These are phyloP conservation scores for Aulostomus chinensis DNA, from an alignment of 2,797 vertebrate genomes.

Conservation along the genomic window DNA sequence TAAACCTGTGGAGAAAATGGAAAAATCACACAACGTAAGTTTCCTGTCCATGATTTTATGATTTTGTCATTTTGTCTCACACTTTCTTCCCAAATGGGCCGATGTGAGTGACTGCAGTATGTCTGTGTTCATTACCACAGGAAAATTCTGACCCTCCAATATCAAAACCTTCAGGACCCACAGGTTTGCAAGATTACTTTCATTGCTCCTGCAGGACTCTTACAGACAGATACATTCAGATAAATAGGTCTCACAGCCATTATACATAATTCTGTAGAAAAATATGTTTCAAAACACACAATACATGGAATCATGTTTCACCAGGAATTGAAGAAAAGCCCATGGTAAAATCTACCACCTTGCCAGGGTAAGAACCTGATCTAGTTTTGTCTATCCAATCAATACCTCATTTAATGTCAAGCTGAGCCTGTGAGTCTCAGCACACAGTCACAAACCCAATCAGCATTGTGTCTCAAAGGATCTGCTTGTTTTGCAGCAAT, in stretches of 20 bases:
- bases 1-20: conserved; percentile 55
- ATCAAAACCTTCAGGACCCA: conserved; percentile 57
- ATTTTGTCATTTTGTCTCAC: background rate
- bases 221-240: background rate
- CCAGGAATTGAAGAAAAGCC: conserved; percentile 79
- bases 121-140: conserved; percentile 51
- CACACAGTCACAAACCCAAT: background rate
- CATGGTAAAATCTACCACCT: conserved; percentile 81
- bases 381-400: background rate
- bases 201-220: background rate
- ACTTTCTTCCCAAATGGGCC: background rate
- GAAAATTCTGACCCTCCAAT: conserved; percentile 60
- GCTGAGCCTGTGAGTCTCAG: too few relatives aligned
- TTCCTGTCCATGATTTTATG: background rate
- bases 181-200: conserved; percentile 39
- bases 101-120: conserved; percentile 6
- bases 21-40: conserved; percentile 61
- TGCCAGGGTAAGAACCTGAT: conserved; percentile 78
- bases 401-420: too few relatives aligned
- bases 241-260: background rate
- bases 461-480: background rate
- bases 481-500: conserved; percentile 32
- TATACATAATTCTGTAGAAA: background rate
- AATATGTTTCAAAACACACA: background rate
- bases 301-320: conserved; percentile 12